Conservation (phyloP, 35 echinoderm and acorn worm genomes). For the Stichopus chloronotus region DNA sequence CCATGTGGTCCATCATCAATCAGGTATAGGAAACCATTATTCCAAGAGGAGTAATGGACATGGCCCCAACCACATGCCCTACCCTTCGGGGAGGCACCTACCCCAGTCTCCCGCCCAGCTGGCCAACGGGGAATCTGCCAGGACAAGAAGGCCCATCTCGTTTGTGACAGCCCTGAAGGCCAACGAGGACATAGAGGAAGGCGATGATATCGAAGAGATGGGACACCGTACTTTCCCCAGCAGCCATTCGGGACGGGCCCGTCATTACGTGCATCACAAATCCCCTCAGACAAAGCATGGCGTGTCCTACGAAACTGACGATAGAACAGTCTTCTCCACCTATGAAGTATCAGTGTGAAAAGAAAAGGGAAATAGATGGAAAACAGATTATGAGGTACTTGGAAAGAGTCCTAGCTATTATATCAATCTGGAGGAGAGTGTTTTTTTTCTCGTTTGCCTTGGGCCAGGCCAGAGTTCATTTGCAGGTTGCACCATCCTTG, state of each 20-base stretch:
- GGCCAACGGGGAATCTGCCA: slow-evolving; percentile 61
- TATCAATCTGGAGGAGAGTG: too few relatives aligned
- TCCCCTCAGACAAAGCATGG: slow-evolving; percentile 27
- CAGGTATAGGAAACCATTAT: slow-evolving; percentile 30
- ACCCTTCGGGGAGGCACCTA: slow-evolving; percentile 47
- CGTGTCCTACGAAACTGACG: slow-evolving; percentile 45
- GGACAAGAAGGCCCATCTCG: slow-evolving; percentile 87
- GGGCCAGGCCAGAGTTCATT: neutral
- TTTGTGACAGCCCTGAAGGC: slow-evolving; percentile 95
- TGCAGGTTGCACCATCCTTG: neutral
- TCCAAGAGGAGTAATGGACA: slow-evolving; percentile 49
- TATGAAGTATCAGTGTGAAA: slow-evolving; percentile 88
- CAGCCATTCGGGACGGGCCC: slow-evolving; percentile 27
- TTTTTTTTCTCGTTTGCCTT: neutral
- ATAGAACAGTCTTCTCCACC: slow-evolving; percentile 68
- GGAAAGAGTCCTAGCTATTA: neutral
- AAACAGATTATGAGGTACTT: neutral
- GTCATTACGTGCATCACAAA: slow-evolving; percentile 54
- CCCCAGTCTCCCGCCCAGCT: slow-evolving; percentile 34
- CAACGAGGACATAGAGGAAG: slow-evolving; percentile 75
- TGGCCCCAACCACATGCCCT: slow-evolving; percentile 58
- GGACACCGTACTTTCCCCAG: slow-evolving; percentile 26
- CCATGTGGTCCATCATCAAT: slow-evolving; percentile 22
- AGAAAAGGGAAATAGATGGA: neutral
- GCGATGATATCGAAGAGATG: slow-evolving; percentile 31